Percentiles rank a stretch among this genome's conserved stretches.
phyloP scores from a whole-genome alignment of 2,888 invertebrate genomes.

The Sisyra nigra region DNA sequence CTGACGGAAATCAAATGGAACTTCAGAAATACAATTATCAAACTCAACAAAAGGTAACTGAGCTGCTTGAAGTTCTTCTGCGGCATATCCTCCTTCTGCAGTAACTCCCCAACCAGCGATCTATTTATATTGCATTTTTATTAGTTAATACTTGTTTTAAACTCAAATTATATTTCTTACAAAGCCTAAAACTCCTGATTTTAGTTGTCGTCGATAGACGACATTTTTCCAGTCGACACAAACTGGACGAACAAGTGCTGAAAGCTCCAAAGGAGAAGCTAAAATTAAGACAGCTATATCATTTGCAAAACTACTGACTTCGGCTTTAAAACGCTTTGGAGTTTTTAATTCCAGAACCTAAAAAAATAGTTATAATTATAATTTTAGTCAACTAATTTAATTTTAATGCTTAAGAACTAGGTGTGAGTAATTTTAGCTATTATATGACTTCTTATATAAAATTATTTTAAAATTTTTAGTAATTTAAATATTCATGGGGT shows the following conservation, averaged over 20 bases:
- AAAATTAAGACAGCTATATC: constrained; percentile 24
- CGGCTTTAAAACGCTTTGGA: constrained; percentile 13
- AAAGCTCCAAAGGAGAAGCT: constrained; percentile 17
- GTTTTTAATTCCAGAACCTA: constrained; percentile 15
- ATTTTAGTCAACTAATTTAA: too few relatives aligned
- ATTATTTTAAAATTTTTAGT: too few relatives aligned
- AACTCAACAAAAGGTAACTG: constrained; percentile 13
- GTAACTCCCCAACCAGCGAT: constrained; percentile 16
- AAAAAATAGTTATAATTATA: constrained; percentile 1
- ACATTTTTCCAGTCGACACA: constrained; percentile 19
- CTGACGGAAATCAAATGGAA: constrained; percentile 10
- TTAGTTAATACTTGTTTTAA: too few relatives aligned
- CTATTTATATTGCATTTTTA: background rate
- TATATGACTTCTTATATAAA: too few relatives aligned
- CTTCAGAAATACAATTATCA: constrained; percentile 12
- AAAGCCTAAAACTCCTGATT: background rate
- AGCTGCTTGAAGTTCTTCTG: constrained; percentile 12
- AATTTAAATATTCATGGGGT: too few relatives aligned
- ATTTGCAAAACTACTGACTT: constrained; percentile 14
- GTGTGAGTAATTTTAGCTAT: too few relatives aligned
- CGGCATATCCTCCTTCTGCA: constrained; percentile 9
- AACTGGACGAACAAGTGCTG: constrained; percentile 21
- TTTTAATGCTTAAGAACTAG: too few relatives aligned
- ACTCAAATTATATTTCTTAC: background rate
- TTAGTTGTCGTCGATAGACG: constrained; percentile 7